Evolutionary conservation across 2,888 invertebrate species (phyloP).

Genomic region (Drosophila longiperda): DNA sequence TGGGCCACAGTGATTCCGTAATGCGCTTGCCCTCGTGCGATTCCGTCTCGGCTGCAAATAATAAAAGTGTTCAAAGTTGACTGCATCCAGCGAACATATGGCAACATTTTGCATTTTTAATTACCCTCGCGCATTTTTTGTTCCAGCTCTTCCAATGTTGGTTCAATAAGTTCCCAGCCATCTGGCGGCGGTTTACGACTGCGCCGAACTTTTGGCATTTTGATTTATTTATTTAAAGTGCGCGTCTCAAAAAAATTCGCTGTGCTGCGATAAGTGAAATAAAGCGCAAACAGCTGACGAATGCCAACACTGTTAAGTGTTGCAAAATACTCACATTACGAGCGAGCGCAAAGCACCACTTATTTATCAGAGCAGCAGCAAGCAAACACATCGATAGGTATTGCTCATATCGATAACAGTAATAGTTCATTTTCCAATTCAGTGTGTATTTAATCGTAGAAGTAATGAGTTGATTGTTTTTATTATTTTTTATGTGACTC

Average conservation of each 20-base stretch:
- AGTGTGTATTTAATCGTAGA: slow-evolving; percentile 58
- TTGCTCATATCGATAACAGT: slow-evolving; percentile 32
- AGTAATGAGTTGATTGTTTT: slow-evolving; percentile 60
- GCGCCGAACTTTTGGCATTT: slow-evolving; percentile 95
- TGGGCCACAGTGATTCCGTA: slow-evolving; percentile 99
- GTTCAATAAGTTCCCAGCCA: slow-evolving; percentile 99
- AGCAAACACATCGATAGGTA: slow-evolving; percentile 20
- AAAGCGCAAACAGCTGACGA: slow-evolving; percentile 40
- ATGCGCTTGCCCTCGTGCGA: slow-evolving; percentile 99
- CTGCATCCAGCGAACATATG: not conserved
- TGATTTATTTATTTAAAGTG: slow-evolving; percentile 15
- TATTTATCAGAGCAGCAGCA: slow-evolving; percentile 7
- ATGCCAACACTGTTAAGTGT: not conserved
- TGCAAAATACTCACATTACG: slow-evolving; percentile 9
- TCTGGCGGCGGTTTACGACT: slow-evolving; percentile 98
- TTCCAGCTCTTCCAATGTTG: slow-evolving; percentile 98
- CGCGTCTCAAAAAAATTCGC: not conserved
- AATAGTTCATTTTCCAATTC: slow-evolving; percentile 42
- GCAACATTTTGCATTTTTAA: not conserved
- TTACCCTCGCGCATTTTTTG: slow-evolving; percentile 97
- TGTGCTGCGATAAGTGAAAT: slow-evolving; percentile 14
- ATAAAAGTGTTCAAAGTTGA: not conserved
- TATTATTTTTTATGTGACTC: slow-evolving; percentile 43
- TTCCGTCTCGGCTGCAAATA: slow-evolving; percentile 93
- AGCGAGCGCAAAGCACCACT: not conserved